These are phyloP conservation scores for Xenopus borealis DNA, from an alignment of 2,113 vertebrate species.

Conservation along the genomic window DNA sequence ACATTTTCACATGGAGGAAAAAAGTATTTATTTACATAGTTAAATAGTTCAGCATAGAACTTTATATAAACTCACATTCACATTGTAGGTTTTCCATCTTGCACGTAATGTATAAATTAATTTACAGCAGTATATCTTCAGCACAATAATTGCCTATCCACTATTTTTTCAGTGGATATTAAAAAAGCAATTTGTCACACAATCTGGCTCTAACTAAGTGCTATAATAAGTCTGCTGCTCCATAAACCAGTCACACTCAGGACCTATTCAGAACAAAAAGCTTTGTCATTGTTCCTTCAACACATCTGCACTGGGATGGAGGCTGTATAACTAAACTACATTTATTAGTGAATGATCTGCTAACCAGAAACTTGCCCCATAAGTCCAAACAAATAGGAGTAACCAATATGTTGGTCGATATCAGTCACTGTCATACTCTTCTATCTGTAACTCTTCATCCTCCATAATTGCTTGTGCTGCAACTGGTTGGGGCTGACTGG, in stretches of 20 bases:
- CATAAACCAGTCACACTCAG: neutral
- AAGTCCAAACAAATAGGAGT: neutral
- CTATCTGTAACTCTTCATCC: conserved; percentile 76
- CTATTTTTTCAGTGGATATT: neutral
- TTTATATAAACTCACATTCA: conserved; percentile 31
- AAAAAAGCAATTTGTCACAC: neutral
- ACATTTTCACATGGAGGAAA: neutral
- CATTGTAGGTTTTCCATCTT: conserved; percentile 7
- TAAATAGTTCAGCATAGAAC: conserved; percentile 33
- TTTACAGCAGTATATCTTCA: neutral
- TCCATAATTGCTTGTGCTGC: conserved; percentile 63
- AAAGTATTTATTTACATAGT: conserved; percentile 32
- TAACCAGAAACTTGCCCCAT: too few species aligned
- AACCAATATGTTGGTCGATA: neutral
- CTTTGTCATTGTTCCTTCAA: too few species aligned
- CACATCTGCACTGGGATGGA: neutral
- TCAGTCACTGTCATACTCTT: conserved; percentile 82
- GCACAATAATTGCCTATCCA: neutral
- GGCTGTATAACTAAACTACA: neutral
- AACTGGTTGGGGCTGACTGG: conserved; percentile 79
- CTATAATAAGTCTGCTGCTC: neutral
- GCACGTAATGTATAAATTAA: neutral
- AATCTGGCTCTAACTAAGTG: neutral
- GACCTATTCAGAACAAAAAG: neutral
- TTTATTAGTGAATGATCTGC: neutral